Percentiles rank a stretch among this genome's conserved stretches.
These are phyloP conservation scores for Pardalotus punctatus DNA, from an alignment of 2,113 vertebrate species.

Conservation along the genomic window DNA sequence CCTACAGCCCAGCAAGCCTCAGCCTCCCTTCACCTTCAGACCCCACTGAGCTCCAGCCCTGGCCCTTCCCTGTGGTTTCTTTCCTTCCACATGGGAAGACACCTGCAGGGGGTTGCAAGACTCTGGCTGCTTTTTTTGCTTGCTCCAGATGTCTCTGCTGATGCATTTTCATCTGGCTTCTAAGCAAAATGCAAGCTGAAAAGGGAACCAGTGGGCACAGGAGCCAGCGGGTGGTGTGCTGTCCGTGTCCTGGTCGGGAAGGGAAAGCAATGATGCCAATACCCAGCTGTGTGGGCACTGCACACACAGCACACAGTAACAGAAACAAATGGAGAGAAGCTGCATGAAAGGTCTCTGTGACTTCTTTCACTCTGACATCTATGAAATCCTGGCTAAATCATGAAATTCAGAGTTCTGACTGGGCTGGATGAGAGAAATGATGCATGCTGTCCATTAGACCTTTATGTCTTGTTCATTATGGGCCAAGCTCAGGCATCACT, in stretches of 20 bases:
- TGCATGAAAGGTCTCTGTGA: not conserved
- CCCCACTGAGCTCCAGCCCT: not conserved
- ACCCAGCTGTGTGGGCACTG: not conserved
- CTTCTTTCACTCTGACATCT: not conserved
- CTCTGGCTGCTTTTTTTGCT: not conserved
- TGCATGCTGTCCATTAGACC: not conserved
- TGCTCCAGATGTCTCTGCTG: not conserved
- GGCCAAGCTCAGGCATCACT: not conserved
- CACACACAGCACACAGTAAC: not conserved
- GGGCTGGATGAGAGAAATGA: not conserved
- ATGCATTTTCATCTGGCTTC: not conserved
- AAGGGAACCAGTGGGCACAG: not conserved
- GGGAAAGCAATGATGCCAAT: not conserved
- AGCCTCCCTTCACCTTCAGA: not conserved
- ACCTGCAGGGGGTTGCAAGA: not conserved
- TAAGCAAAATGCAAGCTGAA: not conserved
- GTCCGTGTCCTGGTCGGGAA: not conserved
- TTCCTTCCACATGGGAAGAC: not conserved
- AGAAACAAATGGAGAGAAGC: not conserved
- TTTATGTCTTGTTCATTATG: not conserved
- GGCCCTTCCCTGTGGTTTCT: not conserved
- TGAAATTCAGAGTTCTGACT: not conserved
- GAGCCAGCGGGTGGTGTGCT: accelerated
- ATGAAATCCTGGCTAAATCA: not conserved
- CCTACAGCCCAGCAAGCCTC: not conserved